These are phyloP conservation scores for Lepus townsendii DNA, from an alignment of 2,797 vertebrate species.

Conservation along the genomic window DNA sequence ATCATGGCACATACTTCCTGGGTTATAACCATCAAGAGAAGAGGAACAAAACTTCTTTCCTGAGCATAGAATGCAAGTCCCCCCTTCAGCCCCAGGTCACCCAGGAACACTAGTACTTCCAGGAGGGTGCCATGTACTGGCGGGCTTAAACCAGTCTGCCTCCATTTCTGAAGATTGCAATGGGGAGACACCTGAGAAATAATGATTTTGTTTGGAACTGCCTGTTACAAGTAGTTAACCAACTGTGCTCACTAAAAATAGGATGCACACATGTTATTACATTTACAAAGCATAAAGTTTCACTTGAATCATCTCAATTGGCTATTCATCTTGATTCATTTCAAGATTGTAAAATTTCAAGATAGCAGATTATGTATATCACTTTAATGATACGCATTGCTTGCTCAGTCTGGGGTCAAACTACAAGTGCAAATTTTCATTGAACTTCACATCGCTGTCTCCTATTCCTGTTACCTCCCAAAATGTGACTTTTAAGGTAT, in stretches of 20 bases:
- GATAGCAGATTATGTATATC: neutral
- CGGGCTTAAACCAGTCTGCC: neutral
- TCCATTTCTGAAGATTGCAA: neutral
- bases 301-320: constrained; percentile 23
- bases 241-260: neutral
- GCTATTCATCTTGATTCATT: neutral
- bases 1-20: neutral
- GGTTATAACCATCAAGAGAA: neutral
- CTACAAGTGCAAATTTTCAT: constrained; percentile 29
- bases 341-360: neutral
- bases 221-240: neutral
- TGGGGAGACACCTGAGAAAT: neutral
- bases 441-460: neutral
- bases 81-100: neutral
- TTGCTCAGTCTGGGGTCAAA: neutral
- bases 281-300: neutral
- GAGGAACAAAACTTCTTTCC: neutral
- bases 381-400: neutral
- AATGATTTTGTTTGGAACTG: constrained; percentile 37
- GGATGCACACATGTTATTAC: neutral
- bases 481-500: constrained; percentile 14
- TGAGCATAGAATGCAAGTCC: neutral
- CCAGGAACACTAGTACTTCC: neutral
- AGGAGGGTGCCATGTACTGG: neutral
- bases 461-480: neutral